Percentiles rank a stretch among this genome's conserved stretches.
These are phyloP conservation scores for Dolomedes plantarius DNA, from an alignment of 2,888 invertebrate genomes.

Conservation along the genomic window DNA sequence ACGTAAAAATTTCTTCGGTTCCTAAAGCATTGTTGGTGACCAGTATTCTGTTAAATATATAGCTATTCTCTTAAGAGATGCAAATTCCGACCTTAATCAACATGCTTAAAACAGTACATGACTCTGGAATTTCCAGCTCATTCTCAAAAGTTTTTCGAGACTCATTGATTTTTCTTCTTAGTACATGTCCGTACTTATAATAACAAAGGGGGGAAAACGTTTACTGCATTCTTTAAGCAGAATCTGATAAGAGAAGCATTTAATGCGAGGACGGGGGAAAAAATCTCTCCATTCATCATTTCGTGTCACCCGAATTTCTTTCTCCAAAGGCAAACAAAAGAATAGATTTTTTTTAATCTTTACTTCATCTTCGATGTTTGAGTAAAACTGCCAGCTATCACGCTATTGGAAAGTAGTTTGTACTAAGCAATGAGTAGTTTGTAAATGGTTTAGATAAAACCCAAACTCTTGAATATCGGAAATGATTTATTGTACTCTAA, in stretches of 20 bases:
- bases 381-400: neutral
- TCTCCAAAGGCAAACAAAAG: neutral
- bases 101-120: too few relatives aligned
- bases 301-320: neutral
- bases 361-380: neutral
- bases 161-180: too few relatives aligned
- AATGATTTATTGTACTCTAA: too few relatives aligned
- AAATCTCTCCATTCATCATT: constrained; percentile 6
- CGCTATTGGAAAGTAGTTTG: neutral
- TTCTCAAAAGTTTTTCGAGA: too few relatives aligned
- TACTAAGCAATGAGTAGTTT: neutral
- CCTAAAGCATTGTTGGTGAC: too few relatives aligned
- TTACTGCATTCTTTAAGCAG: neutral
- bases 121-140: too few relatives aligned
- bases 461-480: too few relatives aligned
- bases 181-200: neutral
- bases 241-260: constrained; percentile 2
- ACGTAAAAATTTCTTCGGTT: too few relatives aligned
- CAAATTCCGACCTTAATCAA: too few relatives aligned
- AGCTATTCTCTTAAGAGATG: too few relatives aligned
- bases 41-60: too few relatives aligned
- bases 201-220: neutral
- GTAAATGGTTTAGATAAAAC: too few relatives aligned
- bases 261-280: neutral
- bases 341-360: neutral